These are phyloP conservation scores for Platypus cylindrus DNA, from an alignment of 2,888 invertebrate species.

Conservation along the genomic window DNA sequence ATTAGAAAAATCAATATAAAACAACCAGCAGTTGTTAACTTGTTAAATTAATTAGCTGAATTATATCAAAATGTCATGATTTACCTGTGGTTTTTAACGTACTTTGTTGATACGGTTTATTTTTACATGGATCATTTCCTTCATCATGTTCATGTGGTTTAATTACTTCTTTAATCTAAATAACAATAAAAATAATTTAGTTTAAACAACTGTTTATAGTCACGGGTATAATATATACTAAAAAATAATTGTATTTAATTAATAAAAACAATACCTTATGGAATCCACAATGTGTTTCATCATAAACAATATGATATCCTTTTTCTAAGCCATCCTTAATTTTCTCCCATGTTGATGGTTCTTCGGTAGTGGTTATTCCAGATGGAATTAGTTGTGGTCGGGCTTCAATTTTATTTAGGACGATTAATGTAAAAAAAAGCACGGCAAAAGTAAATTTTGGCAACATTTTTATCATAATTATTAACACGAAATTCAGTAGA, in stretches of 20 bases:
- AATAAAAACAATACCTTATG: conserved; percentile 11
- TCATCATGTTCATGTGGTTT: conserved; percentile 11
- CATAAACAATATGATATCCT: conserved; percentile 11
- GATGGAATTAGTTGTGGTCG: conserved; percentile 2
- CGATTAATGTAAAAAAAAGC: conserved; percentile 1
- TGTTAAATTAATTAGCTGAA: not conserved
- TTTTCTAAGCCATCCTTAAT: conserved; percentile 11
- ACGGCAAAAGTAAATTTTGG: too few species aligned
- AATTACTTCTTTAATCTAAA: conserved; percentile 14
- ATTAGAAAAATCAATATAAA: conserved; percentile 1
- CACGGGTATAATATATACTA: too few species aligned
- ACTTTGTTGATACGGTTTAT: conserved; percentile 12
- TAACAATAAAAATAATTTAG: too few species aligned
- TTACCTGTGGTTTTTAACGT: conserved; percentile 6
- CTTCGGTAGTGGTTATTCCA: conserved; percentile 3
- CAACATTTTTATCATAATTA: too few species aligned
- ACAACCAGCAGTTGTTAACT: not conserved
- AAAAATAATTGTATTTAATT: too few species aligned
- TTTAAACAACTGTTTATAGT: too few species aligned
- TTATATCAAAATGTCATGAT: not conserved
- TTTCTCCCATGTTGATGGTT: conserved; percentile 11
- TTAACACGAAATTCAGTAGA: too few species aligned
- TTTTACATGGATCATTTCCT: conserved; percentile 11
- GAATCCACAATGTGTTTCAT: conserved; percentile 12
- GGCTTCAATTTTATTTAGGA: conserved; percentile 4